A percentile compares a stretch with the other conserved stretches of the same genome.
phyloP scores from a whole-genome alignment of 2,797 vertebrate genomes.

The Poeciliopsis turneri region DNA sequence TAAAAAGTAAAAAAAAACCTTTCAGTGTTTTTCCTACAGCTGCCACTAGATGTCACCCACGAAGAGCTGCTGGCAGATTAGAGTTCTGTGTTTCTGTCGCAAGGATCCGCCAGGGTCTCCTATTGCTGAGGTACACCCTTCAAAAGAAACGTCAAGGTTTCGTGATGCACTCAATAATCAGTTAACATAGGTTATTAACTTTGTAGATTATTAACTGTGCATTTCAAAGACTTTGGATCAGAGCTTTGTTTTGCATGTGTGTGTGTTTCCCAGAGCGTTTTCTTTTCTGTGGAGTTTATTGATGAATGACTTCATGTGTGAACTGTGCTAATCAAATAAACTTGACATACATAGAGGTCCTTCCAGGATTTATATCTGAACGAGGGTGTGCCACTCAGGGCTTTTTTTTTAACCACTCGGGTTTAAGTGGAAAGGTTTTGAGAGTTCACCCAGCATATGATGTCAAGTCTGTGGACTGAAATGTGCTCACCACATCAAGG shows the following conservation, averaged over 20 bases:
- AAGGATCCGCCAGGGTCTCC: background rate
- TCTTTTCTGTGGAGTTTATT: background rate
- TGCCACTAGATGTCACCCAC: constrained; percentile 70
- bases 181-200: background rate
- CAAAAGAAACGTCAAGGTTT: background rate
- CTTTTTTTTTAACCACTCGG: background rate
- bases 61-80: background rate
- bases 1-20: too few relatives aligned
- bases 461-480: background rate
- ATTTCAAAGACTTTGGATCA: background rate
- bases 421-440: background rate
- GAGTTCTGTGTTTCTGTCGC: background rate
- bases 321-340: background rate
- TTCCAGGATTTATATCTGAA: background rate
- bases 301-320: background rate
- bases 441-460: background rate
- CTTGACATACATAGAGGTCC: background rate
- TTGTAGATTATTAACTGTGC: background rate
- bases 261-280: background rate
- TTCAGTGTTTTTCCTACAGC: constrained; percentile 22
- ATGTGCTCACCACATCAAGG: background rate
- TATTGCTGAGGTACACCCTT: background rate
- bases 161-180: background rate
- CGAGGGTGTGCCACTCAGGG: background rate
- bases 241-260: background rate